Evolutionary conservation across 2,888 invertebrate species (phyloP).

Genomic region (Drosophila quinaria): DNA sequence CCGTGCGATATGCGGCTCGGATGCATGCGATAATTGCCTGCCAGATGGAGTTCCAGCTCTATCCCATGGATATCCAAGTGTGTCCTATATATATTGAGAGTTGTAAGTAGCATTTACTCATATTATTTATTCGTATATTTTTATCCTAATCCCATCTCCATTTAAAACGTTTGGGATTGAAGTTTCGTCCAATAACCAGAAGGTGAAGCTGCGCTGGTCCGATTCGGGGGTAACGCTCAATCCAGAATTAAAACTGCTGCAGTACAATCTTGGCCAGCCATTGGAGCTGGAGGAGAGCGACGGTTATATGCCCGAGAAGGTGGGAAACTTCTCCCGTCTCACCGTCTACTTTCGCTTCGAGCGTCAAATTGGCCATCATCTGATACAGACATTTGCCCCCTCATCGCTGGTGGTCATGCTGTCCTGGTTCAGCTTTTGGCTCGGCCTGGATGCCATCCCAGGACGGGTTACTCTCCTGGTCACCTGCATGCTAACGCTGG

Average conservation of each 20-base stretch:
- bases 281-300: conserved; percentile 90
- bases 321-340: conserved; percentile 93
- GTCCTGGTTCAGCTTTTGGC: conserved; percentile 95
- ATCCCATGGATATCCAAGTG: conserved; percentile 94
- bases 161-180: conserved; percentile 28
- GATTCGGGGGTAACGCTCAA: conserved; percentile 91
- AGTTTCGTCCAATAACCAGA: conserved; percentile 93
- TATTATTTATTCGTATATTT: neutral
- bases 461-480: conserved; percentile 93
- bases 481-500: conserved; percentile 93
- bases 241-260: conserved; percentile 92
- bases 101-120: conserved; percentile 88
- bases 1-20: conserved; percentile 91
- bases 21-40: conserved; percentile 95
- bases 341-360: conserved; percentile 93
- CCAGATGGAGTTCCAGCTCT: conserved; percentile 94
- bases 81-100: conserved; percentile 94
- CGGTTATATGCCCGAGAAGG: conserved; percentile 91
- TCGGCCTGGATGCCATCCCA: conserved; percentile 93
- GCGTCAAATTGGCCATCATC: conserved; percentile 93
- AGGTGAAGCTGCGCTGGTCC: conserved; percentile 91
- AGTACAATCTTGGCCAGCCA: conserved; percentile 92
- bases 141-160: neutral
- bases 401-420: conserved; percentile 93
- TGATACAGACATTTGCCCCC: conserved; percentile 94